Percentiles rank a stretch among this genome's conserved stretches.
Conservation (phyloP, 2,113 vertebrate species). For the Xenus cinereus region DNA sequence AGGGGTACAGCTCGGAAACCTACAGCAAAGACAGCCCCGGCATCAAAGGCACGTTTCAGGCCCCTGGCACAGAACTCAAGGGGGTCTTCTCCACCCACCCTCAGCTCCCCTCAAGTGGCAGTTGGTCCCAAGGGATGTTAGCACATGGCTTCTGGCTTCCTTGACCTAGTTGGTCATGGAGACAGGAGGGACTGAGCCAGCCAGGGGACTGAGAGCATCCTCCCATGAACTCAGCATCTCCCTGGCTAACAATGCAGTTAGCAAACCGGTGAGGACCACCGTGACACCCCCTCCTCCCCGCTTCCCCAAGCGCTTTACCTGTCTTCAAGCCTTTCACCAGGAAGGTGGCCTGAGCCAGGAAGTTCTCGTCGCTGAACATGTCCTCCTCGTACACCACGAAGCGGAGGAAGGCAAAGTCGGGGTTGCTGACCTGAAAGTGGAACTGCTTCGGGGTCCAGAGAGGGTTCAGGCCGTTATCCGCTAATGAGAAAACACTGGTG, state of each 20-base stretch:
- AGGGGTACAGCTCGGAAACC: conserved; percentile 93
- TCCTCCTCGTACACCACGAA: conserved; percentile 98
- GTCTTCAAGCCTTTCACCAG: conserved; percentile 91
- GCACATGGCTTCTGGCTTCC: background rate
- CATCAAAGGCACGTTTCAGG: background rate
- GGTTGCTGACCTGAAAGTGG: conserved; percentile 89
- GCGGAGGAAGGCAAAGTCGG: conserved; percentile 92
- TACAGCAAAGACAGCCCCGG: conserved; percentile 16
- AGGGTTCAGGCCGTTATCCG: conserved; percentile 96
- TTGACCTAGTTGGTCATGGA: background rate
- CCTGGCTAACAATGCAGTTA: background rate
- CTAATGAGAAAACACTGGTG: conserved; percentile 60
- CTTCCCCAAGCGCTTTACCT: conserved; percentile 60
- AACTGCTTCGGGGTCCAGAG: conserved; percentile 89
- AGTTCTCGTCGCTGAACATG: conserved; percentile 99
- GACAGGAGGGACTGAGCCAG: background rate
- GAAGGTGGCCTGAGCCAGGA: conserved; percentile 95
- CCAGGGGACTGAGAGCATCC: background rate
- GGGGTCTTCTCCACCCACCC: background rate
- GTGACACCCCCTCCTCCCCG: fast-evolving
- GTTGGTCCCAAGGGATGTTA: background rate
- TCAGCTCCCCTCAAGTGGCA: background rate
- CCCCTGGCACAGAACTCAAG: background rate
- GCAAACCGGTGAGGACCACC: background rate
- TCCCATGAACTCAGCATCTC: background rate